Percentiles rank a stretch among this genome's conserved stretches.
These are phyloP conservation scores for Chelonoidis abingdonii DNA, from an alignment of 2,113 vertebrate genomes.

Conservation along the genomic window DNA sequence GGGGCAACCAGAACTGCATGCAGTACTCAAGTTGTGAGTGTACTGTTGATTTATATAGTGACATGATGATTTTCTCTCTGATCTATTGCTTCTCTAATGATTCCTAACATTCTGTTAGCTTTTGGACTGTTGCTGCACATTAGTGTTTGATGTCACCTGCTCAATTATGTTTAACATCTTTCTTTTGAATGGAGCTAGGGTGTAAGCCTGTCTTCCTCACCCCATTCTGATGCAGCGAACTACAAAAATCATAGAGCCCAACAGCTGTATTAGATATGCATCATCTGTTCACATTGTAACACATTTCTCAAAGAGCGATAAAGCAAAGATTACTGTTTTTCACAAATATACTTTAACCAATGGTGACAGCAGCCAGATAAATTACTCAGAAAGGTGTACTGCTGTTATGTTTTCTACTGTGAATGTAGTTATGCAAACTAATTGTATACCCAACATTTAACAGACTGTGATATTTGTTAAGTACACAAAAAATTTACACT, in stretches of 20 bases:
- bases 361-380: neutral
- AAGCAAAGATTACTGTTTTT: neutral
- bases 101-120: too few species aligned
- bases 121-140: too few species aligned
- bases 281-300: neutral
- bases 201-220: neutral
- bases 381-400: neutral
- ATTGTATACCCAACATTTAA: neutral
- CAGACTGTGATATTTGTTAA: neutral
- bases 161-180: too few species aligned
- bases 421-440: neutral
- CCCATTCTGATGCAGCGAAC: neutral
- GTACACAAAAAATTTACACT: neutral
- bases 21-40: too few species aligned
- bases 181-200: neutral
- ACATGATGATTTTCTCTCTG: too few species aligned
- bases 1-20: too few species aligned
- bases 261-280: neutral
- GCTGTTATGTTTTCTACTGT: neutral
- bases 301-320: neutral
- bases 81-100: too few species aligned
- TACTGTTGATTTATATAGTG: too few species aligned
- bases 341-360: neutral
- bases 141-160: too few species aligned
- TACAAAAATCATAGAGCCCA: neutral